Percentiles rank a stretch among this genome's conserved stretches.
These are phyloP conservation scores for Pseudopipra pipra DNA, from an alignment of 2,113 vertebrate genomes.

Conservation along the genomic window DNA sequence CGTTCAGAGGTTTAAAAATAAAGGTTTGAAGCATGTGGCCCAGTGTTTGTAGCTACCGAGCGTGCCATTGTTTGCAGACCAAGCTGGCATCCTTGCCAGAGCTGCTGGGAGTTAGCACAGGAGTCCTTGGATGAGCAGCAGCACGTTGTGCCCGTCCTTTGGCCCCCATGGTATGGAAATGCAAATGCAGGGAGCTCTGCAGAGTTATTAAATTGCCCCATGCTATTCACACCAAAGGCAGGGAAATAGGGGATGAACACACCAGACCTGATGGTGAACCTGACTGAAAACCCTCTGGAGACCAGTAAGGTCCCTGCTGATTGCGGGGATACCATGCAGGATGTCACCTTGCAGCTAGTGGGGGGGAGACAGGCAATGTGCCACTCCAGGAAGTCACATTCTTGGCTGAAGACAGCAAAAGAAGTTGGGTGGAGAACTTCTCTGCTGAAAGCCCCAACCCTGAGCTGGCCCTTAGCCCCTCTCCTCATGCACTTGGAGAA, in stretches of 20 bases:
- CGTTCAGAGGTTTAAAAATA: constrained; percentile 72
- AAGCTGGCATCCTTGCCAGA: neutral
- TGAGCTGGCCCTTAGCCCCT: neutral
- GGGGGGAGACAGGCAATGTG: neutral
- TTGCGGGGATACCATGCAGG: fast-evolving
- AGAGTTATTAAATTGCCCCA: neutral
- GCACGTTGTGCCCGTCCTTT: neutral
- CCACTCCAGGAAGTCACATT: neutral
- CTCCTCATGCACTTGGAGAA: neutral
- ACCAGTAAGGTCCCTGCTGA: fast-evolving
- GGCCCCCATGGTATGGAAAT: neutral
- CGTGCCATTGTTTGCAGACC: fast-evolving
- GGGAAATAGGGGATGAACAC: neutral
- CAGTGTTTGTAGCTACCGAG: fast-evolving
- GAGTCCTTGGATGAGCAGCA: neutral
- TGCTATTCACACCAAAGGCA: neutral
- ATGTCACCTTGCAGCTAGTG: neutral
- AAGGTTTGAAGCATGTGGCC: constrained; percentile 50
- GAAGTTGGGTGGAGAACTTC: neutral
- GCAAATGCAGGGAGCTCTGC: neutral
- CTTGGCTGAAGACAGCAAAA: neutral
- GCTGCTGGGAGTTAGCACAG: neutral
- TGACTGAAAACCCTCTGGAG: neutral
- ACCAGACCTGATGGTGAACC: neutral
- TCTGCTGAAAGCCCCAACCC: neutral